Base-by-base conservation (phyloP, 2,113 vertebrate species). In the Triplophysa dalaica region DNA sequence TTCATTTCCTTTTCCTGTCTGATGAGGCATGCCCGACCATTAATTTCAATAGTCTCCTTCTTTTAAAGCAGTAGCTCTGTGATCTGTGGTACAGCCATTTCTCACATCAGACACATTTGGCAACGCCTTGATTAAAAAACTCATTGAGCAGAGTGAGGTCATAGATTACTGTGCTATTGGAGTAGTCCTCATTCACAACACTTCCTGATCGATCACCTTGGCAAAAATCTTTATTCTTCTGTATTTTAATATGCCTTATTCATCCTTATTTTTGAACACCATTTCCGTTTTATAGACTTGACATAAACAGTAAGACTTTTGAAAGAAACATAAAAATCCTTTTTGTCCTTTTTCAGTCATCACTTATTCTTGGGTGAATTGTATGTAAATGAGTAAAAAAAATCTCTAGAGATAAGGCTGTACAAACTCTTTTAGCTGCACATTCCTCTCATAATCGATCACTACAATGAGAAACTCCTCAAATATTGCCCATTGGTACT, bases 121-220 rank as follows among this genome's bases (percentile, higher is more conserved):
- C 64, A 48, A 81, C 29, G 48, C 29, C 69, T 4, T 78, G 54
- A 81, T 86, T 79, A 81, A 69, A 85, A 87, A 85, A 81, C 73
- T 80, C 77, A 54, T 81, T 74, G 82, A 70, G 56, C 22, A 79
- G 21, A 70, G 70, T 81, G 83, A 75, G 81, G 29, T 78, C 56
- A 74, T 83, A 78, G 82, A 89, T 87, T 78, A 81, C 74, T 43
- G 17, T 81, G 77, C 77, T 70, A 68, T 84, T 77, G 26, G 78
- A 83, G 78, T 87, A 64, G 33, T 66, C 9, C 54, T 77, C 33
- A 65, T 77, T 64, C 26, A 52, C 17, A 66, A 77, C 62, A 77
- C 58, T 19, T 16, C 62, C 38, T 48, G 22, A 75, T n/a, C 41
- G 21, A 75, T 73, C 33, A 63, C 58, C 22, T 48, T 62, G 41